A percentile compares a stretch with the other conserved stretches of the same genome.
These are phyloP conservation scores for Drosophila grimshawi DNA, from an alignment of 1,140 invertebrate species.

Conservation along the genomic window DNA sequence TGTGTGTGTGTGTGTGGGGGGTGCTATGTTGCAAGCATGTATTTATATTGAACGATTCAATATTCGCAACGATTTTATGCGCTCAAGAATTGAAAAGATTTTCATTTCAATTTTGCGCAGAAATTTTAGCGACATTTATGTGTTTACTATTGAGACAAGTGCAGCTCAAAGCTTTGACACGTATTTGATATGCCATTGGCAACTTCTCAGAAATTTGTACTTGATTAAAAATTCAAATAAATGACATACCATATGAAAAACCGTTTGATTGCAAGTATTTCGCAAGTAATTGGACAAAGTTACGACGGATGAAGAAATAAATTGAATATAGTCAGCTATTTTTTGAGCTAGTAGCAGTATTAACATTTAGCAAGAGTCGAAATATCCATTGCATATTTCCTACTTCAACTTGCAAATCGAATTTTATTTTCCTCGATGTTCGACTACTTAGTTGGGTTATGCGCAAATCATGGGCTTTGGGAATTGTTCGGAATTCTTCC, in stretches of 20 bases:
- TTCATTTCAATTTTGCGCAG: slow-evolving; percentile 8
- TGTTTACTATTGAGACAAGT: neutral
- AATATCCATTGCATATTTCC: neutral
- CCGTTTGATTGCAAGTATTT: too few relatives aligned
- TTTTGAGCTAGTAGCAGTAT: too few relatives aligned
- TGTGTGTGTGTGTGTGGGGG: slow-evolving; percentile 17
- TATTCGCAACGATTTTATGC: slow-evolving; percentile 1
- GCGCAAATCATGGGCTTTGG: neutral
- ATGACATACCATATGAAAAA: too few relatives aligned
- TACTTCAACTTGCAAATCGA: neutral
- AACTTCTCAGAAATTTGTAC: too few relatives aligned
- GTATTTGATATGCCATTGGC: neutral
- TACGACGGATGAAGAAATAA: too few relatives aligned
- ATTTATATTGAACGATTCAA: slow-evolving; percentile 7
- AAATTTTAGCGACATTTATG: neutral
- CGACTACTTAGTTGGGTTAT: neutral
- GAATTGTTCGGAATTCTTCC: neutral
- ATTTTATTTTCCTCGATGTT: neutral
- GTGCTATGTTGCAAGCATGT: slow-evolving; percentile 18
- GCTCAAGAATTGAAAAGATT: neutral
- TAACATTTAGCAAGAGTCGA: too few relatives aligned
- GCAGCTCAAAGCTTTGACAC: neutral
- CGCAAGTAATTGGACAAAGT: too few relatives aligned
- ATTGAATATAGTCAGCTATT: too few relatives aligned
- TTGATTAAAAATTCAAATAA: too few relatives aligned